Conservation (phyloP, 2,113 vertebrate species). For the Atractosteus spatula region DNA sequence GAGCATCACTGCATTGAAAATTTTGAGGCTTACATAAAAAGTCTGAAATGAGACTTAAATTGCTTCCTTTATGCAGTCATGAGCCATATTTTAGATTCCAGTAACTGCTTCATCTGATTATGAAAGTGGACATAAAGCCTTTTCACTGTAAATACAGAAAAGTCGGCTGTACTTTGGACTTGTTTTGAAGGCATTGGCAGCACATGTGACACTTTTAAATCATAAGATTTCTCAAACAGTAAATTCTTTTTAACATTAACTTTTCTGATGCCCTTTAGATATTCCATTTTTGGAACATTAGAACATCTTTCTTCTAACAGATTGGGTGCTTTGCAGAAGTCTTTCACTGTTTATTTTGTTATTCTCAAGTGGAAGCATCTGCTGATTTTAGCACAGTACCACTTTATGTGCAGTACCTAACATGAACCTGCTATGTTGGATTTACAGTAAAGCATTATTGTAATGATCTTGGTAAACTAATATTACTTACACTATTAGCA, state of each 20-base stretch:
- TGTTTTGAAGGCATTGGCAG: background rate
- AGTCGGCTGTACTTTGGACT: background rate
- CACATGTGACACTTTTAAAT: background rate
- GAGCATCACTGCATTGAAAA: background rate
- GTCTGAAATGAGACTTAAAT: background rate
- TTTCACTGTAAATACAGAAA: slow-evolving; percentile 8
- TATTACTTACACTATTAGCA: too few relatives aligned
- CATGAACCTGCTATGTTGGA: too few relatives aligned
- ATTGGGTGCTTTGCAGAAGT: background rate
- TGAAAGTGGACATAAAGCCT: background rate
- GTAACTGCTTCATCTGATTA: background rate
- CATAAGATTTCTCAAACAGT: background rate
- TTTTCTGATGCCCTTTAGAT: too few relatives aligned
- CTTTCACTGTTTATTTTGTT: background rate
- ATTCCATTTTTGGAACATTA: too few relatives aligned
- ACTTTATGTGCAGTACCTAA: too few relatives aligned
- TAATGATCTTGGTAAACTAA: too few relatives aligned
- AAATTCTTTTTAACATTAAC: background rate
- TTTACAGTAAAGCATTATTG: too few relatives aligned
- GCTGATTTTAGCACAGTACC: too few relatives aligned
- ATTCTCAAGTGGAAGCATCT: background rate
- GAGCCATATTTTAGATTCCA: background rate
- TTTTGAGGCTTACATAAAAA: background rate
- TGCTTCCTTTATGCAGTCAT: background rate
- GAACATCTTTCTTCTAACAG: background rate